Conservation (phyloP, 2,113 vertebrate genomes). For the Syrrhaptes paradoxus region DNA sequence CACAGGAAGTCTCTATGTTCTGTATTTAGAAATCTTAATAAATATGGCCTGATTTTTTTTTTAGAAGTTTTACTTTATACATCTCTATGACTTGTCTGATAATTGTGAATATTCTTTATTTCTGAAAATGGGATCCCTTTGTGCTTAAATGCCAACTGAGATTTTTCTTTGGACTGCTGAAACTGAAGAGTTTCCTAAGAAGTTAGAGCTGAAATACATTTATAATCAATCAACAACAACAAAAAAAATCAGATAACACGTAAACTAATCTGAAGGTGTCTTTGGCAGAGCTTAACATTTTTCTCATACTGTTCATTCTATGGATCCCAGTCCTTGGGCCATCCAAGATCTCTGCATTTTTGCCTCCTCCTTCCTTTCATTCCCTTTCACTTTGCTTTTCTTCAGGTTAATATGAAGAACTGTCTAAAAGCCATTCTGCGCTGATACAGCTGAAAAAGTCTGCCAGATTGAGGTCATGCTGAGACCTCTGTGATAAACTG, state of each 20-base stretch:
- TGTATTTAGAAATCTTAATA: neutral
- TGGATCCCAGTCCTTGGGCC: neutral
- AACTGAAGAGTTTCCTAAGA: neutral
- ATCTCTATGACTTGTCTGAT: neutral
- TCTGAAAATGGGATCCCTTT: neutral
- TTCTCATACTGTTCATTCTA: neutral
- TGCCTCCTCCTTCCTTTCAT: neutral
- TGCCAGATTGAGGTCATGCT: neutral
- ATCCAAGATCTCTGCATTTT: neutral
- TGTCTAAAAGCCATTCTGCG: neutral
- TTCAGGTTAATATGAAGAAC: neutral
- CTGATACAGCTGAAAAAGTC: neutral
- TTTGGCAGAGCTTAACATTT: neutral
- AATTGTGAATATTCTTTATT: neutral
- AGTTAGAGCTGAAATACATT: neutral
- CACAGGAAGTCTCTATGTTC: neutral
- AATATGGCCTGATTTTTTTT: neutral
- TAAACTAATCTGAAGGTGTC: neutral
- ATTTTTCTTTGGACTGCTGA: neutral
- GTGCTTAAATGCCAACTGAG: neutral
- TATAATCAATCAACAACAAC: neutral
- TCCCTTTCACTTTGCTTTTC: neutral
- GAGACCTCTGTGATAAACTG: slow-evolving; percentile 22
- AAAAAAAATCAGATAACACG: neutral
- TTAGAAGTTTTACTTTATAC: neutral